Conservation (phyloP, 2,888 invertebrate genomes). For the Selenia dentaria region DNA sequence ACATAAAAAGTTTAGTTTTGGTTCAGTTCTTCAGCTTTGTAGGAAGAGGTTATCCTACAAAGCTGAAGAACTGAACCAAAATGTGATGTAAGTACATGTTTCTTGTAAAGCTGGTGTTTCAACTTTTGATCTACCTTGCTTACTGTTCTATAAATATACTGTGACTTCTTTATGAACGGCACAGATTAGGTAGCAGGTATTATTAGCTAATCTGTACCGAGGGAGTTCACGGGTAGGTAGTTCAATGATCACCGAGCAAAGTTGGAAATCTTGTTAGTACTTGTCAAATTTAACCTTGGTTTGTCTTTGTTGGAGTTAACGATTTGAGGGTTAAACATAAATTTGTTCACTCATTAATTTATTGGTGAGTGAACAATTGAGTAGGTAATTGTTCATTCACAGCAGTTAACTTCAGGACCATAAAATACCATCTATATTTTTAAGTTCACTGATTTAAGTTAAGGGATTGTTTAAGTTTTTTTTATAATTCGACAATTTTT, state of each 20-base stretch:
- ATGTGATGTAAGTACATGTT: too few relatives aligned
- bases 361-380: slow-evolving; percentile 15
- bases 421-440: slow-evolving; percentile 6
- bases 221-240: slow-evolving; percentile 11
- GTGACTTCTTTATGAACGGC: background rate
- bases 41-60: too few relatives aligned
- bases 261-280: slow-evolving; percentile 19
- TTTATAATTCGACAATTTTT: too few relatives aligned
- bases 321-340: slow-evolving; percentile 18
- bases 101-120: too few relatives aligned
- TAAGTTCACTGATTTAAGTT: slow-evolving; percentile 1
- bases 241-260: slow-evolving; percentile 13
- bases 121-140: too few relatives aligned
- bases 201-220: slow-evolving; percentile 6
- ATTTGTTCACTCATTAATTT: slow-evolving; percentile 16
- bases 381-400: slow-evolving; percentile 15
- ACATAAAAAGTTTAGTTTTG: too few relatives aligned
- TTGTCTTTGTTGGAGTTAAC: slow-evolving; percentile 15
- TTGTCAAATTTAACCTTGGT: slow-evolving; percentile 21
- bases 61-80: too few relatives aligned
- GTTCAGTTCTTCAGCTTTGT: too few relatives aligned
- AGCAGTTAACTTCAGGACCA: background rate
- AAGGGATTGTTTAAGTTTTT: too few relatives aligned
- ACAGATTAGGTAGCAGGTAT: background rate
- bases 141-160: background rate